Evolutionary conservation across 2,888 invertebrate genomes (phyloP), one percentile per base, ranked within the genome.

Genomic region (Tenthredo notha): DNA sequence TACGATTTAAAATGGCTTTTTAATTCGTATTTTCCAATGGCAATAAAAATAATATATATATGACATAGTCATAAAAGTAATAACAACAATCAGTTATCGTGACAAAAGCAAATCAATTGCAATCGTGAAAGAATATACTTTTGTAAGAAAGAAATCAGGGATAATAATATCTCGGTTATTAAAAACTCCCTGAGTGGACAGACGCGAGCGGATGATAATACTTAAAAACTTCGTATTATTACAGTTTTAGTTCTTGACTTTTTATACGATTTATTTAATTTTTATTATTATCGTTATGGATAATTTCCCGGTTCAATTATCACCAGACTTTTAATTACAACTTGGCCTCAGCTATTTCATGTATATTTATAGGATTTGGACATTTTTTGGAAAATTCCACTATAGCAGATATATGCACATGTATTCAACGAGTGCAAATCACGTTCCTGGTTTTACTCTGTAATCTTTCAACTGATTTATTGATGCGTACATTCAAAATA

Each of bases 391-490:
- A 61, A 37, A 54, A 82, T 74, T 74, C 80, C 78, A 74, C 70
- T 84, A 84, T 84, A n/a, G n/a, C 75, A 29, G 84, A 78, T 87
- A 50, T 25, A 54, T 33, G n/a, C n/a, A 54, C n/a, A 54, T n/a
- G 18, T 54, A 54, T 77, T 77, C 29, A 77, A 77, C 18, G 47
- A 77, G 12, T 77, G 50, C 50, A 33, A 77, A 77, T 77, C 54
- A 77, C 77, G 29, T 77, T 65, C 70, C 70, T 6, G 58, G 50
- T 87, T 47, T 75, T 33, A 29, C 75, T 50, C 25, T 72, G n/a
- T 29, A 65, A 61, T 25, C 10, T 70, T 84, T 82, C 21, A n/a
- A 0, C 37, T 21, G 77, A 77, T 77, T 77, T 77, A 77, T 77
- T 33, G 77, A 47, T 77, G 77, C 77, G 77, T 77, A 5, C 77